Percentiles rank a stretch among this genome's conserved stretches.
These are phyloP conservation scores for Ctenochaetus hawaiiensis DNA, from an alignment of 2,797 vertebrate genomes.

Conservation along the genomic window DNA sequence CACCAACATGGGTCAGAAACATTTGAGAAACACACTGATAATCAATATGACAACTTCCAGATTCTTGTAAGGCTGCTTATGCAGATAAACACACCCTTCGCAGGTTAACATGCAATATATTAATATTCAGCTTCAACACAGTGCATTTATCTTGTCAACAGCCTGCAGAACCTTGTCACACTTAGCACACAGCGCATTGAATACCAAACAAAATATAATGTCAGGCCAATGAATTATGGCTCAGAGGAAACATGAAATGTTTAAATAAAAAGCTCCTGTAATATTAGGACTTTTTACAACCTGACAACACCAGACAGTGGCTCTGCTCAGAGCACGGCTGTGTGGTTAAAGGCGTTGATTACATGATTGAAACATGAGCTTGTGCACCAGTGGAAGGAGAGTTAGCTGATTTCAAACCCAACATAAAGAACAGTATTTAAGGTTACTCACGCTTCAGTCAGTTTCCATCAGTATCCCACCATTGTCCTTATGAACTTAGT, in stretches of 20 bases:
- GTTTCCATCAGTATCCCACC: slow-evolving; percentile 9
- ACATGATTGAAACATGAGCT: slow-evolving; percentile 77
- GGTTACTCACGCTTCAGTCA: neutral
- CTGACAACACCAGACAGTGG: slow-evolving; percentile 1
- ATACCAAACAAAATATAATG: slow-evolving; percentile 20
- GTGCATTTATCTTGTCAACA: neutral
- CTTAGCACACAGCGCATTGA: slow-evolving; percentile 5
- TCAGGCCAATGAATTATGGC: neutral
- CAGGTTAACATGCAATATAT: neutral
- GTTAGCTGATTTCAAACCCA: slow-evolving; percentile 36
- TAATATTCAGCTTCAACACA: neutral
- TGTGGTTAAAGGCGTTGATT: slow-evolving; percentile 62
- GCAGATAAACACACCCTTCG: neutral
- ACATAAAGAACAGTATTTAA: slow-evolving; percentile 12
- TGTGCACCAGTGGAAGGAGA: neutral
- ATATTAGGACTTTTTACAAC: slow-evolving; percentile 24
- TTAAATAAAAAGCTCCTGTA: slow-evolving; percentile 31
- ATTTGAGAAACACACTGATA: slow-evolving; percentile 16
- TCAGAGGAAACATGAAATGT: slow-evolving; percentile 25
- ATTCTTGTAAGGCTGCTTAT: neutral
- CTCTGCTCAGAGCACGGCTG: slow-evolving; percentile 42
- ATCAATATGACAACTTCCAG: slow-evolving; percentile 15
- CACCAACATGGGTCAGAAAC: slow-evolving; percentile 13
- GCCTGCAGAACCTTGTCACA: slow-evolving; percentile 1
- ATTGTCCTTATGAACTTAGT: slow-evolving; percentile 13